Evolutionary conservation across 2,113 vertebrate genomes (phyloP), one percentile per base, ranked within the genome.

Genomic region (Zeus faber): DNA sequence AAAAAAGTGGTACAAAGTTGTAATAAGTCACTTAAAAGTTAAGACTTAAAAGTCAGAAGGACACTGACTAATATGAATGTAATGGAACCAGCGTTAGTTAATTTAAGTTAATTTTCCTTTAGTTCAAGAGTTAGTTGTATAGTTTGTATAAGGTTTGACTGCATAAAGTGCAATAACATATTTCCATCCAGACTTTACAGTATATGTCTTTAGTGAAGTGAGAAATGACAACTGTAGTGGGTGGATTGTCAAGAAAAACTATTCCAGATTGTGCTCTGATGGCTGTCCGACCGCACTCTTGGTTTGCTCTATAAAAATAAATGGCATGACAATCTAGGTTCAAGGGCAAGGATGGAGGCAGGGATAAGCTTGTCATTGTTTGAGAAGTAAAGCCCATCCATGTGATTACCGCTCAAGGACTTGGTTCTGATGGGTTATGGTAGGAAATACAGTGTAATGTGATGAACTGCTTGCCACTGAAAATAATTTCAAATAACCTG

Each of bases 291-390:
- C 73, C 52, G 39, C 25, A 44, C 50, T n/a, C n/a, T n/a, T n/a
- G n/a, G n/a, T n/a, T n/a, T n/a, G n/a, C n/a, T n/a, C n/a, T n/a
- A n/a, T n/a, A n/a, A n/a, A n/a, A n/a, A n/a, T n/a, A n/a, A n/a
- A n/a, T n/a, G n/a, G n/a, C n/a, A 44, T 17, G 24, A 43, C 68
- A 70, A 67, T 75, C 80, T 80, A 80, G 76, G 74, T 14, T 76
- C 60, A 68, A 49, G 65, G 65, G 65, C 52, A 18, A 62, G 57
- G 54, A 62, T 49, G 62, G 67, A 66, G 57, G 31, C 57, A 49
- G 23, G 40, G 51, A 45, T 11, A 58, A 1, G 50, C 48, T 21
- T 9, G 35, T 24, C 37, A 46, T 44, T 37, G 33, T 37, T 14
- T 6, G 5, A 37, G 33, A 37, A 37, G 33, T 2, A n/a, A n/a